Evolutionary conservation across 2,888 invertebrate genomes (phyloP), one percentile per base, ranked within the genome.

Genomic region (Eilema caniola): DNA sequence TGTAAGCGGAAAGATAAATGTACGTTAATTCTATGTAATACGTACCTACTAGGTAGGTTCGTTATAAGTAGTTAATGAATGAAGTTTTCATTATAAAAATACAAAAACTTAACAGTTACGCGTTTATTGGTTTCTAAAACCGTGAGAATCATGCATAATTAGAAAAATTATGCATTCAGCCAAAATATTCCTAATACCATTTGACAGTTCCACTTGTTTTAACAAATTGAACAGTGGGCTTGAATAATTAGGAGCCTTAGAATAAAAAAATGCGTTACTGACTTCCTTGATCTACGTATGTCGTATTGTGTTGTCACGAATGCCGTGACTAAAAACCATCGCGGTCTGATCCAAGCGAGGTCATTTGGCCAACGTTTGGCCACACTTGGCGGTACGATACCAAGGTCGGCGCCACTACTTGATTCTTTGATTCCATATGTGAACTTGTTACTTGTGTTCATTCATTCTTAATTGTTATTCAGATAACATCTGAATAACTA

Each of bases 241-340:
- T 63, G 66, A 71, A 78, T 78, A 78, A 78, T 80, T 67, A 66
- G 72, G 56, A 28, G 71, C 66, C 66, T 71, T 77, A 76, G 70
- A 75, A 77, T 74, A 73, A 69, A 72, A 33, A 69, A 71, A 77
- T 74, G 72, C 61, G 56, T 71, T 59, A 67, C 67, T 28, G 23
- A 76, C 71, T 83, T 82, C 83, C 80, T 76, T 73, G 63, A 68
- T 75, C 65, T 62, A 69, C 73, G 74, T 68, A 71, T 64, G 71
- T 79, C 68, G 80, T 81, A 77, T 82, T 77, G 75, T 78, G 81
- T 80, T 85, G 81, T 81, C 81, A 83, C 81, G 83, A 87, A 76
- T 88, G 82, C 90, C 93, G 93, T 93, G 93, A 90, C 92, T 89
- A 90, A 92, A 90, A 82, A 84, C 88, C 91, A 92, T 93, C 88